Evolutionary conservation across 2,888 invertebrate species (phyloP), one percentile per base, ranked within the genome.

Genomic region (Coleophora flavipennella): DNA sequence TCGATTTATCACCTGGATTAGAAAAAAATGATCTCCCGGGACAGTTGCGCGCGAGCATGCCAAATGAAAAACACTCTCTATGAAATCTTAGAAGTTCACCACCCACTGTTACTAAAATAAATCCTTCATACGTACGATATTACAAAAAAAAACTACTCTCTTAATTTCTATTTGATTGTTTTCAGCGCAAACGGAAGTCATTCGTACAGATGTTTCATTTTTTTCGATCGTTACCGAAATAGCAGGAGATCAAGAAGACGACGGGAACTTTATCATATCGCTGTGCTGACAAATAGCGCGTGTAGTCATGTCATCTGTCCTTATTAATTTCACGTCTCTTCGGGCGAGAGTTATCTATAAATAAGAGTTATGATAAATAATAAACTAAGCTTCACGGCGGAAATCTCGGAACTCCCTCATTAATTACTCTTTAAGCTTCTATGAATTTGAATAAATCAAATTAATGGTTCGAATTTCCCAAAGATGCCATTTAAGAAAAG

Each of bases 1-100:
- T 59, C 59, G 57, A 69, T 70, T 68, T 65, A 71, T 74, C 76
- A 77, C 71, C 69, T 74, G 75, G 70, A 65, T 67, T 65, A 60
- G 45, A 66, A 70, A 77, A 77, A 70, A 72, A 68, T 51, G 31
- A 60, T 55, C 59, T 55, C 61, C 51, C 45, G 45, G 57, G 57
- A 56, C 56, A 49, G 53, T 57, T 55, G 50, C 53, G 40, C 20
- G 57, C 52, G 47, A 37, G 28, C 36, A 39, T 44, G 49, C 42
- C 40, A 42, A 43, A 46, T 39, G 33, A 39, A 13, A 38, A 42
- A 39, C 35, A 38, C 33, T 37, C 40, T 39, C 43, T 42, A 38
- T 39, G 42, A 40, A 39, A 45, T 40, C 40, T 42, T 49, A 46
- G 43, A 40, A 33, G 27, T 10, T 6, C 33, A 33, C 40, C 38